phyloP scores from a whole-genome alignment of 1,140 invertebrate genomes.

The Chrysopa pallens region DNA sequence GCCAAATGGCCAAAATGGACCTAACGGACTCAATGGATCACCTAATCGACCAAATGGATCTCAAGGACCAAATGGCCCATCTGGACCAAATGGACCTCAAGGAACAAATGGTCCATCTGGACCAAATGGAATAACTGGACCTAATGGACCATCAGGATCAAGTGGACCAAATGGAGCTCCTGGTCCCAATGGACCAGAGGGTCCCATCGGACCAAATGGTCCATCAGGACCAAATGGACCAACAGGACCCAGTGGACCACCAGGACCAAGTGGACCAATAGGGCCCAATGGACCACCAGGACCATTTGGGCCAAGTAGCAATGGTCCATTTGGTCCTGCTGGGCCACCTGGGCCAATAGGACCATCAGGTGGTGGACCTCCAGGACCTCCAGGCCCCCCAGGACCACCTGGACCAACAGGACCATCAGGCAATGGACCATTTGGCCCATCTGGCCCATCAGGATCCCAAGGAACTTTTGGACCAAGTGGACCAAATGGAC shows the following conservation, averaged over 20 bases:
- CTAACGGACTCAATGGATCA: constrained; percentile 10
- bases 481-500: constrained; percentile 6
- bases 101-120: constrained; percentile 5
- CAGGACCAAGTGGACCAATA: constrained; percentile 1
- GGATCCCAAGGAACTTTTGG: neutral
- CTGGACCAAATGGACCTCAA: constrained; percentile 9
- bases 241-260: constrained; percentile 1
- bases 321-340: neutral
- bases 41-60: constrained; percentile 4
- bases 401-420: neutral
- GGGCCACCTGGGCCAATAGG: neutral
- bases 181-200: constrained; percentile 2
- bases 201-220: neutral
- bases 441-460: constrained; percentile 8
- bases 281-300: neutral
- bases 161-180: constrained; percentile 8
- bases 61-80: constrained; percentile 7
- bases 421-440: constrained; percentile 7
- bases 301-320: neutral
- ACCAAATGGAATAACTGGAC: constrained; percentile 14
- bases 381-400: neutral
- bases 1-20: constrained; percentile 15
- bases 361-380: neutral
- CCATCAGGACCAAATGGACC: constrained; percentile 2
- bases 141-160: constrained; percentile 12